Base-by-base conservation (phyloP, 2,888 invertebrate species). In the Aphelenchoides bicaudatus region DNA sequence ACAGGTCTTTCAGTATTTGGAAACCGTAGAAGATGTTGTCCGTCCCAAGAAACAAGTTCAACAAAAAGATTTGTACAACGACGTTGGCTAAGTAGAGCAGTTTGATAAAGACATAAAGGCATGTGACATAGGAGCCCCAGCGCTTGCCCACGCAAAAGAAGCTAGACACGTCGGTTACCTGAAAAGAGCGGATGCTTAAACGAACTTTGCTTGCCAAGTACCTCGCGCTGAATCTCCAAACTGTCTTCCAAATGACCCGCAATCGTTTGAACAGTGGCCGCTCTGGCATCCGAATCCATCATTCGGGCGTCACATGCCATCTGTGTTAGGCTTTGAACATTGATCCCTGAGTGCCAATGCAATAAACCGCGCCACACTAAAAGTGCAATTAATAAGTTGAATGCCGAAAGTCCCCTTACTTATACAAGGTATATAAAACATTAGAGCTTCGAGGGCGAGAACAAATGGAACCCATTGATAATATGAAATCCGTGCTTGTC, bases 341-440 rank as follows among this genome's bases (percentile, higher is more conserved):
- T 82, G 70, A 83, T 80, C 34, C 79, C 79, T 83, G 79, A 76
- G 65, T 80, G 79, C 78, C 79, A 80, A 63, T 80, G 80, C 30
- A 83, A 72, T 38, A 82, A 75, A 6, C 79, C 79, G 43, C 82
- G 71, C 83, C 83, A 83, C 64, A 82, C n/a, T n/a, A n/a, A n/a
- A n/a, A n/a, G n/a, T n/a, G n/a, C n/a, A n/a, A n/a, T n/a, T n/a
- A n/a, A n/a, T n/a, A n/a, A n/a, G n/a, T n/a, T n/a, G n/a, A n/a
- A n/a, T n/a, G n/a, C n/a, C n/a, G n/a, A n/a, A n/a, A n/a, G n/a
- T n/a, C n/a, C n/a, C n/a, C n/a, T n/a, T n/a, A n/a, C n/a, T 73
- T 51, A 82, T 81, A 70, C 82, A 82, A 1, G 83, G 83, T 46
- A 83, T 75, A 73, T 83, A 82, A 70, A 83, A 83, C 59, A 82